Conservation (phyloP, 2,888 invertebrate species). For the Pristionchus entomophagus region DNA sequence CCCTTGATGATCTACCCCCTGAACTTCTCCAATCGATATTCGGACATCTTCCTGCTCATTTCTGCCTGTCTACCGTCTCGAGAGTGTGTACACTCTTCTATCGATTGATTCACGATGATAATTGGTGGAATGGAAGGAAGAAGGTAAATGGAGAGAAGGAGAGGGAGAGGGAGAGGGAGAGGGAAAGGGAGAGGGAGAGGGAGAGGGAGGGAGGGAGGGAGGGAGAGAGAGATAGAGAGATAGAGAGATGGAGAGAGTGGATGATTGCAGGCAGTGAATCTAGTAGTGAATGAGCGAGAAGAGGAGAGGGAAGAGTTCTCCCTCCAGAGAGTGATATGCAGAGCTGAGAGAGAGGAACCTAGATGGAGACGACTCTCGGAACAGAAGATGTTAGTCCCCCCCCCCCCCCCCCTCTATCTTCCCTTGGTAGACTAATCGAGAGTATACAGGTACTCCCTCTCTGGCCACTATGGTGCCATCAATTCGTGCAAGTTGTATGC, state of each 20-base stretch:
- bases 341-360: not conserved
- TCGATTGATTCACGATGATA: slow-evolving; percentile 19
- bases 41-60: slow-evolving; percentile 13
- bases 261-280: not conserved
- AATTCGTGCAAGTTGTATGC: not conserved
- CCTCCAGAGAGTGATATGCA: not conserved
- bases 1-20: slow-evolving; percentile 30
- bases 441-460: not conserved
- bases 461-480: slow-evolving; percentile 16
- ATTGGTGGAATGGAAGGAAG: slow-evolving; percentile 41
- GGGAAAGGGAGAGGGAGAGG: not conserved
- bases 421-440: not conserved
- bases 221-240: not conserved
- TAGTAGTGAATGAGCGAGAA: not conserved
- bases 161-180: not conserved
- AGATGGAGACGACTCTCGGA: slow-evolving; percentile 9
- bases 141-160: slow-evolving; percentile 29
- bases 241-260: not conserved
- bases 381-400: not conserved
- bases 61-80: slow-evolving; percentile 15
- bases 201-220: no score
- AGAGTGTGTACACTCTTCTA: slow-evolving; percentile 21
- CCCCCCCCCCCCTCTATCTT: not conserved
- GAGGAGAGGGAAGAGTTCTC: not conserved
- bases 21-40: slow-evolving; percentile 25